Evolutionary conservation across 2,888 invertebrate genomes (phyloP).

Genomic region (Marasmarcha lunaedactyla): DNA sequence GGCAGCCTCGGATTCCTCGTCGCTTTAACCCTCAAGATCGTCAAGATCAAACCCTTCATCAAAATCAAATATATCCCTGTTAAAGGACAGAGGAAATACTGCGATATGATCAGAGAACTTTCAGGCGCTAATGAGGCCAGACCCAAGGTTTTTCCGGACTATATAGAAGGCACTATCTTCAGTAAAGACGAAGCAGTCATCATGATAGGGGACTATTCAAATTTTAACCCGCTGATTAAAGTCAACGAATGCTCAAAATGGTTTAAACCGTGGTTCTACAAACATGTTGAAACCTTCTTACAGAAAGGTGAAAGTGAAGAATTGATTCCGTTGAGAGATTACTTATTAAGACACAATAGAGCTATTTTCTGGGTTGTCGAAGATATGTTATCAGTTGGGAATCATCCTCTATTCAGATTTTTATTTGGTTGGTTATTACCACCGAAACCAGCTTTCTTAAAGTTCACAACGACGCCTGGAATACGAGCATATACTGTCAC

Average conservation of each 20-base stretch:
- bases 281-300: slow-evolving; percentile 72
- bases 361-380: slow-evolving; percentile 81
- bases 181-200: slow-evolving; percentile 73
- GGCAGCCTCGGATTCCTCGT: slow-evolving; percentile 76
- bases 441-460: slow-evolving; percentile 79
- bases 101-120: slow-evolving; percentile 69
- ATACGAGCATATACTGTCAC: slow-evolving; percentile 77
- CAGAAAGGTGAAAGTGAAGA: slow-evolving; percentile 64
- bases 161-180: slow-evolving; percentile 76
- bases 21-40: slow-evolving; percentile 72
- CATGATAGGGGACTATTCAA: slow-evolving; percentile 75
- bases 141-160: slow-evolving; percentile 65
- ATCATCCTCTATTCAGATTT: slow-evolving; percentile 70
- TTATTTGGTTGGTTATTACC: slow-evolving; percentile 77
- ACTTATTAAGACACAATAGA: slow-evolving; percentile 74
- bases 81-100: slow-evolving; percentile 72
- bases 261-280: slow-evolving; percentile 82
- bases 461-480: slow-evolving; percentile 77
- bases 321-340: slow-evolving; percentile 74
- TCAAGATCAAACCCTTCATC: slow-evolving; percentile 74
- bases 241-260: slow-evolving; percentile 72
- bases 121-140: slow-evolving; percentile 66
- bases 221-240: slow-evolving; percentile 58
- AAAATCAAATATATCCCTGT: slow-evolving; percentile 75
- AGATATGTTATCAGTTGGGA: slow-evolving; percentile 79